phyloP scores from a whole-genome alignment of 1,140 invertebrate species.

The Drosophila ambigua region DNA sequence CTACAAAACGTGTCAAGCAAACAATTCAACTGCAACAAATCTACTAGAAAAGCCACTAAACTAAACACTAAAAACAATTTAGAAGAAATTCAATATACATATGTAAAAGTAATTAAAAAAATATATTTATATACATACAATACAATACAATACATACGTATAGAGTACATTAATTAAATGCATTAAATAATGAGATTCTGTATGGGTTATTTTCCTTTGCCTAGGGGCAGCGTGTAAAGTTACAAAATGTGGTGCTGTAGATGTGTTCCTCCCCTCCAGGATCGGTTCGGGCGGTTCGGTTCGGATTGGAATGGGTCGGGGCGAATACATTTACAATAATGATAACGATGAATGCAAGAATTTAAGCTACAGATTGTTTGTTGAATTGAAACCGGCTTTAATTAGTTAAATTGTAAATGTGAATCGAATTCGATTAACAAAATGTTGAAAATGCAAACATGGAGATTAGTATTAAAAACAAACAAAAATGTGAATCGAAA shows the following conservation, averaged over 20 bases:
- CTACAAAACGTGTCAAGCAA: constrained; percentile 22
- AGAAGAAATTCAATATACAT: constrained; percentile 65
- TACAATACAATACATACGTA: not conserved
- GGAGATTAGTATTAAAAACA: constrained; percentile 3
- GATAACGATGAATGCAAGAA: constrained; percentile 37
- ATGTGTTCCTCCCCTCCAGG: constrained; percentile 27
- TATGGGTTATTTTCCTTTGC: constrained; percentile 48
- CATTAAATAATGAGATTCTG: constrained; percentile 53
- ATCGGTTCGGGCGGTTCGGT: not conserved
- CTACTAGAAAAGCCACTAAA: constrained; percentile 27
- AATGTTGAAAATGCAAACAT: constrained; percentile 2
- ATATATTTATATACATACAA: constrained; percentile 34
- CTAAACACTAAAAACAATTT: constrained; percentile 29
- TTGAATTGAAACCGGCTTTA: constrained; percentile 76
- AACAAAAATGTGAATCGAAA: constrained; percentile 23
- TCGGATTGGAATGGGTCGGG: constrained; percentile 11
- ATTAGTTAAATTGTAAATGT: constrained; percentile 66
- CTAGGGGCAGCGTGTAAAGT: constrained; percentile 63
- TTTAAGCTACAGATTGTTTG: constrained; percentile 67
- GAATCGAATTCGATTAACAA: constrained; percentile 20
- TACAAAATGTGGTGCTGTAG: constrained; percentile 77
- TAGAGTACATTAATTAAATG: constrained; percentile 11
- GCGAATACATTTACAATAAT: constrained; percentile 46
- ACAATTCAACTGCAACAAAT: constrained; percentile 17
- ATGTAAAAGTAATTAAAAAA: constrained; percentile 18